These are phyloP conservation scores for Camelus bactrianus DNA, from an alignment of 2,113 vertebrate genomes.

Conservation along the genomic window DNA sequence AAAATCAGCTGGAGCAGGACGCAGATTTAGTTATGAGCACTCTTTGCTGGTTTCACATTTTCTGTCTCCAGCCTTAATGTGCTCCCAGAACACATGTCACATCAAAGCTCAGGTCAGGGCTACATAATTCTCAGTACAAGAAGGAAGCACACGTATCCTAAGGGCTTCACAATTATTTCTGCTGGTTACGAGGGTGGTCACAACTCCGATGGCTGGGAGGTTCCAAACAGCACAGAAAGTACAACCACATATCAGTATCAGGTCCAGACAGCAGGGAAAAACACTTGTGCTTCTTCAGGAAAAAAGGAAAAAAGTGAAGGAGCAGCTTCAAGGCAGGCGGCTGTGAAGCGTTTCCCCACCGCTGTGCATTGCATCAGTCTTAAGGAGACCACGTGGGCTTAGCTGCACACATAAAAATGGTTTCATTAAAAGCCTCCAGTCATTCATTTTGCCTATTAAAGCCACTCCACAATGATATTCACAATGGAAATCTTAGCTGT, in stretches of 20 bases:
- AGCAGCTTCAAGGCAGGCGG: not conserved
- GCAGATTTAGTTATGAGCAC: not conserved
- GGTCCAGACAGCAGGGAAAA: not conserved
- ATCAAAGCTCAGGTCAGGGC: not conserved
- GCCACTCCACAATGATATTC: constrained; percentile 63
- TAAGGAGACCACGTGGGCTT: not conserved
- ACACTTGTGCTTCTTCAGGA: not conserved
- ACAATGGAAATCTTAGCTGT: constrained; percentile 63
- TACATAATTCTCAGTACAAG: not conserved
- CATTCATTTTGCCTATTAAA: constrained; percentile 77
- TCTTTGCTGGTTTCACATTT: not conserved
- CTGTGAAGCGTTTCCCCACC: not conserved
- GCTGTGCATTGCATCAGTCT: not conserved
- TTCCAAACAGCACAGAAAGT: not conserved
- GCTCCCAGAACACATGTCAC: not conserved
- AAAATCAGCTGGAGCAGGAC: not conserved
- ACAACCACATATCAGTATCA: too few species aligned
- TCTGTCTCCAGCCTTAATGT: not conserved
- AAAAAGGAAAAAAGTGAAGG: not conserved
- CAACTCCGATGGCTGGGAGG: not conserved
- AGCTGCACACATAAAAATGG: constrained; percentile 13
- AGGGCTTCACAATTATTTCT: not conserved
- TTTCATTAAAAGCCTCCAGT: constrained; percentile 73
- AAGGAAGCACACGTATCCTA: not conserved
- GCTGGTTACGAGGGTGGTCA: not conserved